Evolutionary conservation across 1,140 invertebrate genomes (phyloP).

Genomic region (Drosophila repleta): DNA sequence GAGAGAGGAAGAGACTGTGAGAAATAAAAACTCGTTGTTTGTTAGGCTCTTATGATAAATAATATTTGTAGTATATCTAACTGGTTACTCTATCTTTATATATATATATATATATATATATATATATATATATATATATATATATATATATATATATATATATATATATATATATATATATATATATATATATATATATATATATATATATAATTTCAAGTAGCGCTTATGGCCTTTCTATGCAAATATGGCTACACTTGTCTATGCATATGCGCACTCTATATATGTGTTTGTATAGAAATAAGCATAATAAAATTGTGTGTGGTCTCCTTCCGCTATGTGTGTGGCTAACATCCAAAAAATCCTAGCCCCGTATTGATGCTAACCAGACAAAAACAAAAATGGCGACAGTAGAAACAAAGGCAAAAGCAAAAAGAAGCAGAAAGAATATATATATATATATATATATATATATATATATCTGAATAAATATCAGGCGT

Average conservation of each 20-base stretch:
- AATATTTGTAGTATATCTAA: slow-evolving; percentile 43
- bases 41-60: slow-evolving; percentile 36
- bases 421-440: neutral
- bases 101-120: too few species aligned
- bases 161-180: neutral
- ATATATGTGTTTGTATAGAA: slow-evolving; percentile 30
- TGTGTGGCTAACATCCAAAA: slow-evolving; percentile 44
- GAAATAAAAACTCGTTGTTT: slow-evolving; percentile 16
- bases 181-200: neutral
- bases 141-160: slow-evolving; percentile 45
- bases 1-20: slow-evolving; percentile 3
- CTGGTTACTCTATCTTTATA: slow-evolving; percentile 29
- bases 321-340: slow-evolving; percentile 63
- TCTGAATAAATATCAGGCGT: neutral
- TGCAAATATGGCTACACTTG: slow-evolving; percentile 57
- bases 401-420: slow-evolving; percentile 63
- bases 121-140: neutral
- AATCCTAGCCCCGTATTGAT: slow-evolving; percentile 43
- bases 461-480: slow-evolving; percentile 5
- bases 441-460: neutral
- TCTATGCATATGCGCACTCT: neutral
- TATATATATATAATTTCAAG: slow-evolving; percentile 59
- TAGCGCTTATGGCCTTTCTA: slow-evolving; percentile 70
- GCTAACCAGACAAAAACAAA: slow-evolving; percentile 61
- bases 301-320: slow-evolving; percentile 78